phyloP scores from a whole-genome alignment of 2,797 vertebrate species.

The Nyctalus aviator region DNA sequence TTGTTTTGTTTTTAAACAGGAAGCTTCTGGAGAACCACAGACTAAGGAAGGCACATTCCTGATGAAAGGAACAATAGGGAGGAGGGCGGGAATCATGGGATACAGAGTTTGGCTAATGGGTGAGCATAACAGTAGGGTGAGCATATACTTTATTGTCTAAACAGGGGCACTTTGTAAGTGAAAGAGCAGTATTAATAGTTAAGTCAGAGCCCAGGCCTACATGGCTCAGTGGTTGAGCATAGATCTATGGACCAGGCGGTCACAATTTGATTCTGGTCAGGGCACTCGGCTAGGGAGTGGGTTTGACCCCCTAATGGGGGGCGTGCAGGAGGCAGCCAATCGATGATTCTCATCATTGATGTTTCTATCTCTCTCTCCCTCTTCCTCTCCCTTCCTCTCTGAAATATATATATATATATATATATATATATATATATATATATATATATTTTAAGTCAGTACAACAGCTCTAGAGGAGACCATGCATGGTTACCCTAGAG shows the following conservation, averaged over 20 bases:
- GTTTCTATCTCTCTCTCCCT: too few relatives aligned
- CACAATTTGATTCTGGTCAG: too few relatives aligned
- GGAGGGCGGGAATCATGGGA: not conserved
- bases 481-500: not conserved
- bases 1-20: too few relatives aligned
- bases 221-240: too few relatives aligned
- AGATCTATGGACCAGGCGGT: too few relatives aligned
- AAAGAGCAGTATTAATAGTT: not conserved
- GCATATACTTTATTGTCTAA: not conserved
- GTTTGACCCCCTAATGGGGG: too few relatives aligned
- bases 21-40: not conserved
- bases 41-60: not conserved
- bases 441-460: not conserved
- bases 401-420: too few relatives aligned
- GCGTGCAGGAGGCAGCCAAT: too few relatives aligned
- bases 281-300: too few relatives aligned
- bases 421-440: too few relatives aligned
- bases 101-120: not conserved
- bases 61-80: not conserved
- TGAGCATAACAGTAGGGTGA: not conserved
- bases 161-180: not conserved
- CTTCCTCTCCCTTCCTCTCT: too few relatives aligned
- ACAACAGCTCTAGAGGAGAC: not conserved
- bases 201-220: not conserved
- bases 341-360: too few relatives aligned